phyloP scores from a whole-genome alignment of 2,797 vertebrate genomes.

The Brachymystax lenok region DNA sequence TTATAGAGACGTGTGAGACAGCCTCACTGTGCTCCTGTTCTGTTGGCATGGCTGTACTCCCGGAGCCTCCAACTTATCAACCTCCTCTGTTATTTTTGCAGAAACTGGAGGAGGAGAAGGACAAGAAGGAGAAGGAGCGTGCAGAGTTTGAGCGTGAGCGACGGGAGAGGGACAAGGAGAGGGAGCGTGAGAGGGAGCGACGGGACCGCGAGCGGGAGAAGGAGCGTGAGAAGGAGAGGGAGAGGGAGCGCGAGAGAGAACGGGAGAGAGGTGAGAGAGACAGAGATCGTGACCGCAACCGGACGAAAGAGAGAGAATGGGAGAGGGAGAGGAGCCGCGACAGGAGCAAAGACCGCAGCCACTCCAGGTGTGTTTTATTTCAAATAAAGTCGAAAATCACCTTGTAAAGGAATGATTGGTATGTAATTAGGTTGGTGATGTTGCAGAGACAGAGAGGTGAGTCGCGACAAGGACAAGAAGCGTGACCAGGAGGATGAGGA shows the following conservation, averaged over 20 bases:
- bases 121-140: constrained; percentile 93
- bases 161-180: constrained; percentile 78
- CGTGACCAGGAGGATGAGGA: constrained; percentile 96
- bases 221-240: constrained; percentile 64
- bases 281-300: constrained; percentile 70
- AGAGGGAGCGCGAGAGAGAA: constrained; percentile 80
- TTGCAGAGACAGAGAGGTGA: constrained; percentile 77
- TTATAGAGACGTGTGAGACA: constrained; percentile 42
- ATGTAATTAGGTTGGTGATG: neutral
- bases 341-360: constrained; percentile 72
- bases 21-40: constrained; percentile 9
- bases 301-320: constrained; percentile 82
- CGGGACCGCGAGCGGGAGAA: constrained; percentile 64
- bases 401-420: too few relatives aligned
- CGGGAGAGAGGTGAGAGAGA: constrained; percentile 81
- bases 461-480: constrained; percentile 93
- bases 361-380: constrained; percentile 81
- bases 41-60: constrained; percentile 12
- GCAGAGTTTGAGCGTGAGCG: constrained; percentile 84
- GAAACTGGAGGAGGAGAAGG: constrained; percentile 98
- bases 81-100: constrained; percentile 82
- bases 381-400: neutral
- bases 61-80: constrained; percentile 41
- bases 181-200: constrained; percentile 67
- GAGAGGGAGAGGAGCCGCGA: constrained; percentile 24